These are phyloP conservation scores for Tachystola acroxantha DNA, from an alignment of 2,888 invertebrate species.

Conservation along the genomic window DNA sequence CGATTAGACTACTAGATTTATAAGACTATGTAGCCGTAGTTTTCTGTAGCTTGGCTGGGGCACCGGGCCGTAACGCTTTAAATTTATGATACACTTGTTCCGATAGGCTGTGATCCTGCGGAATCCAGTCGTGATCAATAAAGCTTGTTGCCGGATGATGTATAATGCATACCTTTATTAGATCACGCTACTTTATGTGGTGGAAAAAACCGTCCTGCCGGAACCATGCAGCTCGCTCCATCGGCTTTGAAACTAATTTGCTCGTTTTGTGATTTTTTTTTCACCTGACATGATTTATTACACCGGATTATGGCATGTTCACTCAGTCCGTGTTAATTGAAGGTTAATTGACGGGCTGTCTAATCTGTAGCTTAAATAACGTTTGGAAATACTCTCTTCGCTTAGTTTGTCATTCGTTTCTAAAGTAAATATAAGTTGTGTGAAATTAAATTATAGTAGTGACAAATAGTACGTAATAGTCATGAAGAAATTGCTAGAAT, in stretches of 20 bases:
- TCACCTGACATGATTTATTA: conserved; percentile 11
- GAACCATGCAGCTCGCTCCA: conserved; percentile 5
- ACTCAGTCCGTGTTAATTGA: not conserved
- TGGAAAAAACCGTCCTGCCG: conserved; percentile 9
- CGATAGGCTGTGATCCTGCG: not conserved
- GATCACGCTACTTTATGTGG: conserved; percentile 3
- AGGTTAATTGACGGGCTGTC: not conserved
- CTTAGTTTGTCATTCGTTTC: too few relatives aligned
- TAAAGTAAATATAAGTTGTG: too few relatives aligned
- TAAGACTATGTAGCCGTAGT: too few relatives aligned
- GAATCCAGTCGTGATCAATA: conserved; percentile 7
- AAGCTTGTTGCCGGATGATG: conserved; percentile 7
- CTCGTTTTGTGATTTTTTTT: conserved; percentile 11
- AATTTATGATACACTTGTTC: not conserved
- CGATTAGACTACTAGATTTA: too few relatives aligned
- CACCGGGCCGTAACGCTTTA: too few relatives aligned
- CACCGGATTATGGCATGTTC: not conserved
- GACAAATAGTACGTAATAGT: too few relatives aligned
- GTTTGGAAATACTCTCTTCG: too few relatives aligned
- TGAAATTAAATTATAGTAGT: too few relatives aligned
- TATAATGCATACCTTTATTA: conserved; percentile 1
- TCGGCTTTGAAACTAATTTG: not conserved
- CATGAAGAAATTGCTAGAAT: too few relatives aligned
- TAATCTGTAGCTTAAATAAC: too few relatives aligned
- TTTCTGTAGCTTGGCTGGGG: too few relatives aligned